Evolutionary conservation across 2,888 invertebrate genomes (phyloP), one percentile per base, ranked within the genome.

Genomic region (Herminia tarsipennalis): DNA sequence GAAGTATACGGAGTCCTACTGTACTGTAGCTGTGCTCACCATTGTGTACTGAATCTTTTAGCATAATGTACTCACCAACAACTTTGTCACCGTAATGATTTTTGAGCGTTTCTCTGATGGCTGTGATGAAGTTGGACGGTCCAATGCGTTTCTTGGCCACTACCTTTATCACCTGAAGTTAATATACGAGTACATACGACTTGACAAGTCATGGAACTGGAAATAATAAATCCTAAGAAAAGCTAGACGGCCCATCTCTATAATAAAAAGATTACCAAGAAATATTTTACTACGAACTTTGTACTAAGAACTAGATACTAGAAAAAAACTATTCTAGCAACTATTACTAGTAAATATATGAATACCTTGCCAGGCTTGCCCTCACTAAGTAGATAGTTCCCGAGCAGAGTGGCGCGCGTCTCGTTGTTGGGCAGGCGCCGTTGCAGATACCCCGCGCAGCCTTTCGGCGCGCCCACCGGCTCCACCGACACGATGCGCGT

Each of bases 401-500:
- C 96, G 66, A 99, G 92, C 47, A 99, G 84, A 25, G 96, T 95
- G 66, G 95, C 95, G 52, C 96, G 92, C 0, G 95, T 95, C 86
- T 97, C 96, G n/a, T 75, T 78, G 55, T 86, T 75, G 0, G 95
- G 95, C 55, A 96, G 89, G 33, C 87, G 90, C 60, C 93, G 92
- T 70, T 95, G 92, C 39, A 93, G 89, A 75, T 94, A 94, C 5
- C 90, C 83, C 59, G 92, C 90, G 57, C 90, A 81, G 18, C 92
- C 87, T 45, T 92, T 92, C 16, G 76, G 55, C 10, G 85, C 89
- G 39, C 88, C 88, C 46, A 67, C 72, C 36, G 91, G 91, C 70
- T 94, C 87, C 16, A 97, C 93, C 66, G 94, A 94, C 30, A 96
- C 94, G 47, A 96, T 93, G 64, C 95, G 94, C 21, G 96, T 94